Evolutionary conservation across 2,797 vertebrate species (phyloP).

Genomic region (Sebastes iracundus): DNA sequence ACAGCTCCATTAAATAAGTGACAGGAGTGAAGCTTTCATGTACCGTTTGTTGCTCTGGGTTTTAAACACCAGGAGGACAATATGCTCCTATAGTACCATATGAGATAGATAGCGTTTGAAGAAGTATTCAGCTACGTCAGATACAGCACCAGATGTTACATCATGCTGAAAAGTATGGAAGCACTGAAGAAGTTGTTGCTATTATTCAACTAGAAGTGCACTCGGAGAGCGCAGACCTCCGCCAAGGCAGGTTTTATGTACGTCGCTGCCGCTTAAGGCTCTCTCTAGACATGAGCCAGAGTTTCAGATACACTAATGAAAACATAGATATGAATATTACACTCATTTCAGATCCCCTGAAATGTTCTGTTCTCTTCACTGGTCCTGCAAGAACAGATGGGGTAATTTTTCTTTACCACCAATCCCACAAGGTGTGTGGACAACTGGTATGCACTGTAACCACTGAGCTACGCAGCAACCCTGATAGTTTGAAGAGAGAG

Average conservation of each 20-base stretch:
- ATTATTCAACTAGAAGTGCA: too few relatives aligned
- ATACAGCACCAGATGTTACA: neutral
- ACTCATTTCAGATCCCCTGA: too few relatives aligned
- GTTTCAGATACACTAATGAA: too few relatives aligned
- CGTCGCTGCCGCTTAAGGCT: too few relatives aligned
- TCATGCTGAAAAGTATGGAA: neutral
- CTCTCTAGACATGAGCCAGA: too few relatives aligned
- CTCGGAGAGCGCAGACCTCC: too few relatives aligned
- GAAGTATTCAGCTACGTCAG: neutral
- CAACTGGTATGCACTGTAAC: neutral
- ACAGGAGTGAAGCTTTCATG: slow-evolving; percentile 42
- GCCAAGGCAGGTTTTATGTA: too few relatives aligned
- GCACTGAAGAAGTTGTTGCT: neutral
- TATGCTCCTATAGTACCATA: neutral
- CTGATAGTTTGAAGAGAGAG: neutral
- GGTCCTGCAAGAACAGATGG: too few relatives aligned
- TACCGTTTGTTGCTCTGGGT: slow-evolving; percentile 14
- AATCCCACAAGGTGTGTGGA: neutral
- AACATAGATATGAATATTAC: too few relatives aligned
- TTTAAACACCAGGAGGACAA: neutral
- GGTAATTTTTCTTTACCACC: neutral
- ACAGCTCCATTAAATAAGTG: slow-evolving; percentile 2
- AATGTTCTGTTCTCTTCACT: too few relatives aligned
- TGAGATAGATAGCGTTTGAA: neutral
- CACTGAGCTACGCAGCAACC: neutral